Evolutionary conservation across 2,888 invertebrate genomes (phyloP).

Genomic region (Tanytarsus gracilentus): DNA sequence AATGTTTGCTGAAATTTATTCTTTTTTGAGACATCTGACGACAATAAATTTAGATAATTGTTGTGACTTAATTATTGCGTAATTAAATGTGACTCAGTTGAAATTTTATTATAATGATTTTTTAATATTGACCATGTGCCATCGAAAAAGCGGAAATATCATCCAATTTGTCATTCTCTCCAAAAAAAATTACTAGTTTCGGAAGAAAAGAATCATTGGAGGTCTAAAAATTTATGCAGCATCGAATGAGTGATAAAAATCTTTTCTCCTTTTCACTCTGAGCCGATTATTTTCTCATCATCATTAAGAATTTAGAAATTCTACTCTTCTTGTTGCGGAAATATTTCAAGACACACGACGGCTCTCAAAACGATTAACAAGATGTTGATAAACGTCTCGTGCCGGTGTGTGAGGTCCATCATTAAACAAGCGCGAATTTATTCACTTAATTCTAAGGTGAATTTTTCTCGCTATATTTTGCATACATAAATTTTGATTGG

Average conservation of each 20-base stretch:
- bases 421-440: background rate
- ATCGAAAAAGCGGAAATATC: constrained; percentile 11
- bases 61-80: background rate
- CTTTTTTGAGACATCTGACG: constrained; percentile 14
- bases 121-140: background rate
- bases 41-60: constrained; percentile 5
- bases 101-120: background rate
- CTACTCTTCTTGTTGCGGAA: constrained; percentile 9
- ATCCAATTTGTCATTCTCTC: background rate
- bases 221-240: background rate
- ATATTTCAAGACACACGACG: background rate
- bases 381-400: background rate
- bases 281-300: constrained; percentile 21
- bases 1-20: background rate
- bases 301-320: no score
- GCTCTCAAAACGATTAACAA: constrained; percentile 4
- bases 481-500: constrained; percentile 12
- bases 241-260: background rate
- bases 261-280: no score
- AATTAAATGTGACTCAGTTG: background rate
- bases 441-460: constrained; percentile 1
- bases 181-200: background rate
- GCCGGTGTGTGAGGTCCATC: background rate
- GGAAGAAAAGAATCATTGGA: background rate
- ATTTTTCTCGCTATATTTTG: constrained; percentile 2